These are phyloP conservation scores for Cirrhinus mrigala DNA, from an alignment of 2,797 vertebrate species.

Conservation along the genomic window DNA sequence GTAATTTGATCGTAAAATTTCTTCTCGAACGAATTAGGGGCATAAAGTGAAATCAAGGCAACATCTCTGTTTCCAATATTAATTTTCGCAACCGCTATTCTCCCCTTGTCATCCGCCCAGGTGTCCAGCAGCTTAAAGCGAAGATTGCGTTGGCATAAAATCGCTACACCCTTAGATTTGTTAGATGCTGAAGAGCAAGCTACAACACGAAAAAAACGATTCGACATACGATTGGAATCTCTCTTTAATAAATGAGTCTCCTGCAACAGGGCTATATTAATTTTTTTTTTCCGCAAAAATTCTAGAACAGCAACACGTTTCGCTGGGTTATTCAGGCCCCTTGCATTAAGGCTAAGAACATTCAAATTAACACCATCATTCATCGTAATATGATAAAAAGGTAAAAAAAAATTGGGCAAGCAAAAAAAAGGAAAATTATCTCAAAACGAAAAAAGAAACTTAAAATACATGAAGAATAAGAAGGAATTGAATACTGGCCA, in stretches of 20 bases:
- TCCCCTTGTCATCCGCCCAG: background rate
- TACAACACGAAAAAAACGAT: background rate
- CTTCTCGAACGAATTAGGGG: background rate
- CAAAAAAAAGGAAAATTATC: no score
- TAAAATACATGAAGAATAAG: no score
- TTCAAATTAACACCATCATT: background rate
- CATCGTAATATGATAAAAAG: no score
- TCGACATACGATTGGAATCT: background rate
- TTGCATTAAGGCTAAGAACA: background rate
- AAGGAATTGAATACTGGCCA: no score
- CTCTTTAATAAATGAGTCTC: background rate
- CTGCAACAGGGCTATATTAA: background rate
- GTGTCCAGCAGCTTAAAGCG: background rate
- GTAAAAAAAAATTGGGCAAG: no score
- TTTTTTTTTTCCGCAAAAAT: background rate
- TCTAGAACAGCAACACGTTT: background rate
- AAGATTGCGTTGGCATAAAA: background rate
- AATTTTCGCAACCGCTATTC: background rate
- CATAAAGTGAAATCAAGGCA: background rate
- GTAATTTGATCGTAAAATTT: no score
- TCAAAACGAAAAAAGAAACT: no score
- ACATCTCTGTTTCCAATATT: background rate
- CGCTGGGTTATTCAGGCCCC: slow-evolving; percentile 2
- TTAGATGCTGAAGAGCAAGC: background rate
- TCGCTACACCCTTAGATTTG: background rate